Conservation (phyloP, 2,797 vertebrate species). For the Ctenopoma kingsleyae region DNA sequence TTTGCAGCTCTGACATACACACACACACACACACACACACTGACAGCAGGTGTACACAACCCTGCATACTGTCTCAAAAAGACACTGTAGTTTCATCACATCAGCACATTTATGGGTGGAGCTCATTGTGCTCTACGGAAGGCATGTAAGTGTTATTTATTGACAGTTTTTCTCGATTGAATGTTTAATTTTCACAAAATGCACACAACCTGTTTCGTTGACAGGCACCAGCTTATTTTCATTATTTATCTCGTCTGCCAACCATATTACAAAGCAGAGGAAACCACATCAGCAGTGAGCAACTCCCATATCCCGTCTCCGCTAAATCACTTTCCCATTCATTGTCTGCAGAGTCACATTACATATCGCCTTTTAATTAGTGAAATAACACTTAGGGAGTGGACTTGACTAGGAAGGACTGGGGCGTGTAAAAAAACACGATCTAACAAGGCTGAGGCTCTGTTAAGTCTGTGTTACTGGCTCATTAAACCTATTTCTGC, state of each 20-base stretch:
- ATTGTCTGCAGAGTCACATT: constrained; percentile 41
- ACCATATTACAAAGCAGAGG: constrained; percentile 23
- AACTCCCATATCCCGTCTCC: constrained; percentile 34
- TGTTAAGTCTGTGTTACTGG: constrained; percentile 54
- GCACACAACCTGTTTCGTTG: constrained; percentile 20
- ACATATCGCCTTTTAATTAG: constrained; percentile 64
- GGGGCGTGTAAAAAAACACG: constrained; percentile 56
- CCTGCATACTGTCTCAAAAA: constrained; percentile 1
- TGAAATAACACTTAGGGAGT: constrained; percentile 56
- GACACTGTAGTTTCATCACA: constrained; percentile 17
- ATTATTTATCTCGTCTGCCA: constrained; percentile 27
- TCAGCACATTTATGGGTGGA: constrained; percentile 6
- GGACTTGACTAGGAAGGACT: constrained; percentile 42
- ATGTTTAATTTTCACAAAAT: constrained; percentile 1
- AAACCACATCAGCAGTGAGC: constrained; percentile 25
- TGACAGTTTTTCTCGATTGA: not conserved
- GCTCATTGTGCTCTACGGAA: not conserved
- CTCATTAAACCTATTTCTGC: constrained; percentile 73
- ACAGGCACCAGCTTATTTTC: constrained; percentile 45
- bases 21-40: constrained; percentile 17
- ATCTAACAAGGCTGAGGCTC: constrained; percentile 50
- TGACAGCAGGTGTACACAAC: constrained; percentile 33
- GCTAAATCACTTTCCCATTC: constrained; percentile 58
- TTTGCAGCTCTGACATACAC: not conserved
- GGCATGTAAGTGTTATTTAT: not conserved